Evolutionary conservation across 2,888 invertebrate genomes (phyloP), one percentile per base, ranked within the genome.

Genomic region (Phanerotoma sp.): DNA sequence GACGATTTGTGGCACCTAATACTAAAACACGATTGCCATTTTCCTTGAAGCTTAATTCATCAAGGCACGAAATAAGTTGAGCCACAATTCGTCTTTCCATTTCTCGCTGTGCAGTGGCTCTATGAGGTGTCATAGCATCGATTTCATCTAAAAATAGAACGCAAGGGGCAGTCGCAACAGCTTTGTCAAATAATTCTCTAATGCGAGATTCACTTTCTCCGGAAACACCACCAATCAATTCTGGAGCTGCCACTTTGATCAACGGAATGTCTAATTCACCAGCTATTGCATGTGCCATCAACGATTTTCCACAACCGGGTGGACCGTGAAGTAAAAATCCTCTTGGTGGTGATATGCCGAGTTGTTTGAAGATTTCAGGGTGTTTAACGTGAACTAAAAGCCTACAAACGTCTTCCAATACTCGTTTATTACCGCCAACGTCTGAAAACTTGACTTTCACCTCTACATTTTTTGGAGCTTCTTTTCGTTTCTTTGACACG

Each of bases 31-130:
- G 81, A 22, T 82, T 80, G 52, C 83, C 85, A 61, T 78, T 78
- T 61, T 82, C 81, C 42, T 79, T 80, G 38, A 77, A 73, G 58
- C 72, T 77, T 50, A 84, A 71, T 63, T 81, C 89, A 80, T 99
- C 97, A 70, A 99, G 81, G 67, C 93, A 93, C 11, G 89, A 86
- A 30, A 96, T 79, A 51, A 99, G 78, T 77, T 98, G 97, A 0
- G 96, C 88, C 6, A 98, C 96, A 77, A 99, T 93, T 58, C 98
- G 81, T 59, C 91, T 85, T 73, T 98, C 96, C 97, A 98, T 98
- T 70, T 96, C 96, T 73, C 91, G 89, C 68, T 93, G 91, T 3
- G 94, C 94, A 67, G 88, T 88, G 53, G 93, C 88, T 70, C 96
- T 82, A 73, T 94, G 93, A 5, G 91, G 91, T 28, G 94, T 92